phyloP scores from a whole-genome alignment of 1,140 invertebrate genomes.

The Nylanderia fulva region DNA sequence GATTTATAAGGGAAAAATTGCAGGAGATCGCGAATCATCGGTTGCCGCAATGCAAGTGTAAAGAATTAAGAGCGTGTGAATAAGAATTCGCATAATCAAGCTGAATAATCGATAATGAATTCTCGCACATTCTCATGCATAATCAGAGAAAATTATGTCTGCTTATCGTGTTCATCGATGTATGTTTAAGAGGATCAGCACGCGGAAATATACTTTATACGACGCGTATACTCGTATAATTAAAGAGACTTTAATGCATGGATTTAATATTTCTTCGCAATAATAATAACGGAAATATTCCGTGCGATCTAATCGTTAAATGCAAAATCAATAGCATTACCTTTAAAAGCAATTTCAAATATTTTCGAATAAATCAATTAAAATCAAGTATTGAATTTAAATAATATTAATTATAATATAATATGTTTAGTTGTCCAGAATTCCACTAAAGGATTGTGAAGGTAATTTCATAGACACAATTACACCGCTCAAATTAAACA shows the following conservation, averaged over 20 bases:
- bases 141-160: slow-evolving; percentile 25
- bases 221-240: slow-evolving; percentile 33
- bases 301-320: slow-evolving; percentile 15
- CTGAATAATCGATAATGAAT: slow-evolving; percentile 22
- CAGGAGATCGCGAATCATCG: neutral
- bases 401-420: too few species aligned
- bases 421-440: too few species aligned
- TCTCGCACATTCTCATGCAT: neutral
- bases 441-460: neutral
- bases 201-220: neutral
- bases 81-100: neutral
- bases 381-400: too few species aligned
- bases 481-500: slow-evolving; percentile 30
- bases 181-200: slow-evolving; percentile 19
- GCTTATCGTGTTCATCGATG: slow-evolving; percentile 39
- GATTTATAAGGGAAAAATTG: neutral
- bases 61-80: neutral
- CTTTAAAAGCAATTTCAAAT: neutral
- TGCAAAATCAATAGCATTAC: slow-evolving; percentile 3
- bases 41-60: neutral
- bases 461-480: neutral
- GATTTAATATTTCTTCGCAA: neutral
- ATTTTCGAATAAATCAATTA: slow-evolving; percentile 13
- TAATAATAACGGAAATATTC: neutral
- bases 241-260: slow-evolving; percentile 15